Evolutionary conservation across 2,888 invertebrate genomes (phyloP).

Genomic region (Metalampra italica): DNA sequence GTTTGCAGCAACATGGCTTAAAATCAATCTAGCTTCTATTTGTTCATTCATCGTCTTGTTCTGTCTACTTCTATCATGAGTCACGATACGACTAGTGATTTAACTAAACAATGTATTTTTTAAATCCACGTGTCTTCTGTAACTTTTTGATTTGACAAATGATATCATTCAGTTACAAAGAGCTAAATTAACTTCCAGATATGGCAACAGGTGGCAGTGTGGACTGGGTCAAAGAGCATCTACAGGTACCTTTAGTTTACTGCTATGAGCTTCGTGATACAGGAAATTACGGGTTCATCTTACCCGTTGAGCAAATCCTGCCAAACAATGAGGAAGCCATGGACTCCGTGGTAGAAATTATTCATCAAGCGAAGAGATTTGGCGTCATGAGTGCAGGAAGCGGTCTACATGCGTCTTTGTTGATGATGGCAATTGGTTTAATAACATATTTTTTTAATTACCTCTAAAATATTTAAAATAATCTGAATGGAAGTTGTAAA

Average conservation of each 20-base stretch:
- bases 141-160: too few species aligned
- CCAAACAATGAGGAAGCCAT: constrained; percentile 72
- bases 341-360: constrained; percentile 63
- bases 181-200: constrained; percentile 21
- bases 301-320: constrained; percentile 79
- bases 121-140: too few species aligned
- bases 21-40: too few species aligned
- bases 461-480: too few species aligned
- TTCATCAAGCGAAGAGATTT: constrained; percentile 45
- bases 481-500: too few species aligned
- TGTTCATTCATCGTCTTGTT: too few species aligned
- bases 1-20: too few species aligned
- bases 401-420: constrained; percentile 1
- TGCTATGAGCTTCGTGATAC: constrained; percentile 75
- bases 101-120: too few species aligned
- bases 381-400: constrained; percentile 27
- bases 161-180: too few species aligned
- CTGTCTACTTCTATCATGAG: too few species aligned
- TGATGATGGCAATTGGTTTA: background rate
- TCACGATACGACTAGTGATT: too few species aligned
- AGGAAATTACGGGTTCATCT: constrained; percentile 78
- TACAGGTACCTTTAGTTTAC: constrained; percentile 47
- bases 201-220: constrained; percentile 40
- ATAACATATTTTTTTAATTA: background rate
- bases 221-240: constrained; percentile 54